These are phyloP conservation scores for Rhinolophus ferrumequinum DNA, from an alignment of 2,113 vertebrate genomes.

Conservation along the genomic window DNA sequence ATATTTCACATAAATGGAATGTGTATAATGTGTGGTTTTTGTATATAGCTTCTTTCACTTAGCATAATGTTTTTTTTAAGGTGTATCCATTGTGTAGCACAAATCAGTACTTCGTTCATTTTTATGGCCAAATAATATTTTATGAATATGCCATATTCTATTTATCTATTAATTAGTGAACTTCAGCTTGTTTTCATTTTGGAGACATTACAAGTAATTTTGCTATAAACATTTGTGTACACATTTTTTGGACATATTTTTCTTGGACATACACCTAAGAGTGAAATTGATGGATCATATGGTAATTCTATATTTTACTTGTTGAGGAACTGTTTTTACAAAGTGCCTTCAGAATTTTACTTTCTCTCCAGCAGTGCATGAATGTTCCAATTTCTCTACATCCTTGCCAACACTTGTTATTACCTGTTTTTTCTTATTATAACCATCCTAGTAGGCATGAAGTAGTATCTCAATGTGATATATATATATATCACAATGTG, in stretches of 20 bases:
- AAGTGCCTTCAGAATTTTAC: neutral
- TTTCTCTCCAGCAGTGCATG: accelerated
- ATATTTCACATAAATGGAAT: neutral
- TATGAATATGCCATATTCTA: neutral
- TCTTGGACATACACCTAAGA: neutral
- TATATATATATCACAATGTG: too few species aligned
- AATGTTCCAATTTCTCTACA: neutral
- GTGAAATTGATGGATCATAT: neutral
- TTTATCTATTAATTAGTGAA: neutral
- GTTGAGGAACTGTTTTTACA: neutral
- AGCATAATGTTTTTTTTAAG: neutral
- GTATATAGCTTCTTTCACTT: neutral
- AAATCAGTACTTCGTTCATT: neutral
- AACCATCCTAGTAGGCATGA: neutral
- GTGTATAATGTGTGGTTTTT: neutral
- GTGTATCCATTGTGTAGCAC: neutral
- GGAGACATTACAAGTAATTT: neutral
- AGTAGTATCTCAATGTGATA: neutral
- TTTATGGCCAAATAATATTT: neutral
- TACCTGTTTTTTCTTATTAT: neutral
- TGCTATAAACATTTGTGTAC: neutral
- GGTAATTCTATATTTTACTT: neutral
- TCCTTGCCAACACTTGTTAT: neutral
- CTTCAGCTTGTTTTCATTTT: neutral
- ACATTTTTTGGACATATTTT: neutral